Evolutionary conservation across 2,888 invertebrate species (phyloP), one percentile per base, ranked within the genome.

Genomic region (Liopterus haemorrhoidalis): DNA sequence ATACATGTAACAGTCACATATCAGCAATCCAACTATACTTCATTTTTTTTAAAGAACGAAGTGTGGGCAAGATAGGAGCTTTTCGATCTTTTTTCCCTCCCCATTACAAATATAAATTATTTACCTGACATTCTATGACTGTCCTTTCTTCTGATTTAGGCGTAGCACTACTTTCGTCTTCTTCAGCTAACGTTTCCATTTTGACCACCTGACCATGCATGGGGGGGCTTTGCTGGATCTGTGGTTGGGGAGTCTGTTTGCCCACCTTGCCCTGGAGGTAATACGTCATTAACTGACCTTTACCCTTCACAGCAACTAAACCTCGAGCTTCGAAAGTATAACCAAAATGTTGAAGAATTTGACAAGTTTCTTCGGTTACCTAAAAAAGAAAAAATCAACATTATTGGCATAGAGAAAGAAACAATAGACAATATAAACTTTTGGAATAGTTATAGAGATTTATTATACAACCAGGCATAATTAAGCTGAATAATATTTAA

Each of bases 251-350:
- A 4, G 62, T 64, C n/a, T 58, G 61, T 57, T 65, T 66, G 19
- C 64, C 65, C 3, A 69, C 67, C 62, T 74, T 74, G 54, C 82
- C 83, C 63, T 78, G 73, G 53, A 96, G 71, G 65, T 94, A 95
- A 69, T 91, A 95, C 1, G 95, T 96, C 82, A 93, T 87, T 46
- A 96, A 75, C 64, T 94, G 87, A 9, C 96, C 96, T 70, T 96
- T 97, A 55, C 96, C 96, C 69, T 97, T 97, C 32, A 97, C 96
- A 28, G 88, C 85, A 9, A 97, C 94, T 48, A 94, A 72, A 4
- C 96, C 96, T 2, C 96, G 81, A 63, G 94, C 92, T 65, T 91
- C 91, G 66, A 96, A 95, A 51, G 81, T 83, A 68, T 91, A 96
- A 1, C 93, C 93, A 63, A 91, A 94, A 38, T 79, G 77, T 62